A percentile compares a stretch with the other conserved stretches of the same genome.
Evolutionary conservation across 1,140 invertebrate species (phyloP).

Genomic region (Melitaea cinxia): DNA sequence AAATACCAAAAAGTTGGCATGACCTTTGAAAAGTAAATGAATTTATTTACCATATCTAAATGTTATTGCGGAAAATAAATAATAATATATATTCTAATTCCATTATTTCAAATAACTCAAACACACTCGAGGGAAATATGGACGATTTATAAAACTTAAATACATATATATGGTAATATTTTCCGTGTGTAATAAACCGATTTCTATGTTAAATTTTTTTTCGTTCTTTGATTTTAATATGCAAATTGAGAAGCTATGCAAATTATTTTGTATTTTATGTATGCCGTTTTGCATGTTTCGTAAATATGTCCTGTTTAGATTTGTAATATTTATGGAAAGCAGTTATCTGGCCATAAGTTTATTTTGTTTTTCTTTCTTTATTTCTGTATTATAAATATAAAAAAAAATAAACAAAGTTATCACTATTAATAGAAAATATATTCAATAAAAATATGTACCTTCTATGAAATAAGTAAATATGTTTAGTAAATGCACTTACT

Average conservation of each 20-base stretch:
- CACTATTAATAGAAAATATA: too few relatives aligned
- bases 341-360: constrained; percentile 8
- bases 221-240: constrained; percentile 22
- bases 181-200: constrained; percentile 27
- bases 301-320: neutral
- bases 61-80: too few relatives aligned
- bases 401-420: neutral
- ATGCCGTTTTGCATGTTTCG: constrained; percentile 6
- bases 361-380: constrained; percentile 4
- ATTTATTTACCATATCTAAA: too few relatives aligned
- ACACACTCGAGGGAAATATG: constrained; percentile 30
- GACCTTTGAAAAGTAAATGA: too few relatives aligned
- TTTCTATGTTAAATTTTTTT: constrained; percentile 27
- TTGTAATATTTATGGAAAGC: neutral
- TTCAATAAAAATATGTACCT: too few relatives aligned
- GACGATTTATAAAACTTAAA: constrained; percentile 19
- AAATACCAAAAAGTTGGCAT: too few relatives aligned
- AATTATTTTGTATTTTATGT: constrained; percentile 33
- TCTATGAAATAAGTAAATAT: too few relatives aligned
- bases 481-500: too few relatives aligned
- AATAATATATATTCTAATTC: too few relatives aligned
- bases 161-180: constrained; percentile 23
- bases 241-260: constrained; percentile 27
- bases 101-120: constrained; percentile 26
- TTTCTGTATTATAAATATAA: neutral